These are phyloP conservation scores for Hycleus cichorii DNA, from an alignment of 1,140 invertebrate genomes.

Conservation along the genomic window DNA sequence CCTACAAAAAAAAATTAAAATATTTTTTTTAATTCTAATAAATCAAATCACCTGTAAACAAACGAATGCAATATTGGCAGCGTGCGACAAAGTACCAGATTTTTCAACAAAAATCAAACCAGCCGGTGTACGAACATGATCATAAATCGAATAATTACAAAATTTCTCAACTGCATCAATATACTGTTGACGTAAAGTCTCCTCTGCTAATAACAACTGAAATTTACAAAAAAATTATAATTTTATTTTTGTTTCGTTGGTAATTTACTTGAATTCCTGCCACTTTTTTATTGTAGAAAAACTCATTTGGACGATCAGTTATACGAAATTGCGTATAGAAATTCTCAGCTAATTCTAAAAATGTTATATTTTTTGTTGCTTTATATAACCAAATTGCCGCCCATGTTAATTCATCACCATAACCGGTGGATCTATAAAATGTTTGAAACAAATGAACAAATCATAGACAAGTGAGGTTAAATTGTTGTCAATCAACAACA, in stretches of 20 bases:
- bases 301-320: conserved; percentile 44
- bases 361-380: conserved; percentile 48
- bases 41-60: conserved; percentile 42
- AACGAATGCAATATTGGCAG: conserved; percentile 52
- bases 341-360: conserved; percentile 47
- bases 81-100: conserved; percentile 51
- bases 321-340: conserved; percentile 48
- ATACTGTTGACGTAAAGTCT: conserved; percentile 43
- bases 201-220: conserved; percentile 45
- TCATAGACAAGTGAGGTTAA: neutral
- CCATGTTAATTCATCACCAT: conserved; percentile 57
- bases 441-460: too few species aligned
- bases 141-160: conserved; percentile 45
- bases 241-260: too few species aligned
- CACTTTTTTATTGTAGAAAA: conserved; percentile 55
- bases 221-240: too few species aligned
- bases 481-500: too few species aligned
- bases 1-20: conserved; percentile 31
- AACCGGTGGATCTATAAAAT: conserved; percentile 45
- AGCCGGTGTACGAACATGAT: conserved; percentile 47
- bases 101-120: conserved; percentile 52
- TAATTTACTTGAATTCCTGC: conserved; percentile 48
- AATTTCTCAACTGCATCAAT: conserved; percentile 45
- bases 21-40: conserved; percentile 1
- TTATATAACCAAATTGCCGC: conserved; percentile 55